phyloP scores from a whole-genome alignment of 1,140 invertebrate genomes.

The Archivesica marissinica region DNA sequence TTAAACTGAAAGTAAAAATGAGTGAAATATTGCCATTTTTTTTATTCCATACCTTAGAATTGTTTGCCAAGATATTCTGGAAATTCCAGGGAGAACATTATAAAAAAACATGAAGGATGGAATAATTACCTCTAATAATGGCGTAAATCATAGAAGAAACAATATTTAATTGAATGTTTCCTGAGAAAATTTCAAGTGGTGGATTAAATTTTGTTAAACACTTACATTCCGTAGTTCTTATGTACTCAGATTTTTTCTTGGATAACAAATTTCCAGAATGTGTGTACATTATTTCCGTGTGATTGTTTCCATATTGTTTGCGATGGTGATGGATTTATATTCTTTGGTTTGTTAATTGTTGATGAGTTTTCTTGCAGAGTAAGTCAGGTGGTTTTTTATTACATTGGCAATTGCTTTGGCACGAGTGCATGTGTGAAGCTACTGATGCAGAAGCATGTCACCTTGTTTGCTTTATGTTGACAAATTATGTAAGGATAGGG shows the following conservation, averaged over 20 bases:
- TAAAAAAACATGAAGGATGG: slow-evolving; percentile 8
- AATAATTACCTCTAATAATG: slow-evolving; percentile 29
- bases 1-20: slow-evolving; percentile 27
- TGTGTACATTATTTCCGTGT: too few species aligned
- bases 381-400: slow-evolving; percentile 2
- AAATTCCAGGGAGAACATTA: slow-evolving; percentile 31
- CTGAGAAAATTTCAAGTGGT: slow-evolving; percentile 24
- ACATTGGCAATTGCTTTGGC: too few species aligned
- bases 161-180: slow-evolving; percentile 29
- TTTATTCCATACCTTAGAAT: background rate
- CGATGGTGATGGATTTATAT: background rate
- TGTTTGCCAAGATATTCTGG: slow-evolving; percentile 38
- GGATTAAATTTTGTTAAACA: slow-evolving; percentile 15
- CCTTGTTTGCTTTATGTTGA: too few species aligned
- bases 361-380: background rate
- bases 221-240: too few species aligned
- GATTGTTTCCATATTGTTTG: slow-evolving; percentile 2
- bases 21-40: slow-evolving; percentile 3
- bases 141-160: slow-evolving; percentile 26
- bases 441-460: too few species aligned
- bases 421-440: too few species aligned
- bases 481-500: too few species aligned
- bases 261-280: background rate
- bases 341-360: background rate
- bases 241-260: too few species aligned